Evolutionary conservation across 1,140 invertebrate species (phyloP).

Genomic region (Drosophila pandora): DNA sequence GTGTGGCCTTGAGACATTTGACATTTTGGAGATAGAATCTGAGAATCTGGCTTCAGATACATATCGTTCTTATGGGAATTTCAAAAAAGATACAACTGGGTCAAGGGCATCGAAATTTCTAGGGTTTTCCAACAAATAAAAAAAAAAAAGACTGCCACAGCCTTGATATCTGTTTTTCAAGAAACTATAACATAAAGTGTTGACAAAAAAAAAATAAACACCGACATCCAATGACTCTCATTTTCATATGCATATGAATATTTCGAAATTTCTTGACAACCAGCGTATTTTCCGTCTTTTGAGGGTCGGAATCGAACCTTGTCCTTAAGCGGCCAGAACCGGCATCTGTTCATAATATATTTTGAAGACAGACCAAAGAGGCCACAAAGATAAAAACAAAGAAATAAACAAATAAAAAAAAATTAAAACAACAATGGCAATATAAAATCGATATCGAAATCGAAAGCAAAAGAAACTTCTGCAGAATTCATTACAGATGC

Average conservation of each 20-base stretch:
- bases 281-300: constrained; percentile 45
- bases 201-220: neutral
- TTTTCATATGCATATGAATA: constrained; percentile 60
- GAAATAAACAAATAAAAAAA: constrained; percentile 33
- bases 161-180: neutral
- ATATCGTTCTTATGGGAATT: neutral
- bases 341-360: constrained; percentile 43
- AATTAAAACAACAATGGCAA: neutral
- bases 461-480: constrained; percentile 70
- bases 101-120: constrained; percentile 42
- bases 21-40: constrained; percentile 29
- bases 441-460: constrained; percentile 32
- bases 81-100: constrained; percentile 3
- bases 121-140: constrained; percentile 25
- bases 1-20: constrained; percentile 66
- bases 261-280: constrained; percentile 55
- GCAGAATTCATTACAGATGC: constrained; percentile 76
- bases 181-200: neutral
- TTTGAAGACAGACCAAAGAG: constrained; percentile 20
- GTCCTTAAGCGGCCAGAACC: constrained; percentile 71
- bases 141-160: neutral
- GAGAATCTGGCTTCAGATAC: no score
- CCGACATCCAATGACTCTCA: constrained; percentile 31
- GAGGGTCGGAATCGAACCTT: constrained; percentile 74
- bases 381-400: neutral